These are phyloP conservation scores for Pangasianodon hypophthalmus DNA, from an alignment of 2,113 vertebrate species.

Conservation along the genomic window DNA sequence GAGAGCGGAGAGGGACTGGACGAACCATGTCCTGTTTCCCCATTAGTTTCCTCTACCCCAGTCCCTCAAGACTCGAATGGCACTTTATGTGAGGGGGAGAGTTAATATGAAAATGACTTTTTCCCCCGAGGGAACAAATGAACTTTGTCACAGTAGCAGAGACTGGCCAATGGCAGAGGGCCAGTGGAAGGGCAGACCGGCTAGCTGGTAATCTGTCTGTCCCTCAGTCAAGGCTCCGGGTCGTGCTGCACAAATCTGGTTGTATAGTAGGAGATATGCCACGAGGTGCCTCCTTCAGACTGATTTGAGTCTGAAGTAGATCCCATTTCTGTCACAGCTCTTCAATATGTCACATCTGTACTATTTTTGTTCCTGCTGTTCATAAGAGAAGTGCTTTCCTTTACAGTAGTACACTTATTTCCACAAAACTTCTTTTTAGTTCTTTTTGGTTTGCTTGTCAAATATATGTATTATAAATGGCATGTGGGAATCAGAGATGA, in stretches of 20 bases:
- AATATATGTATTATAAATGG: background rate
- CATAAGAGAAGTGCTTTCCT: constrained; percentile 34
- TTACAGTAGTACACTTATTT: constrained; percentile 29
- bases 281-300: constrained; percentile 52
- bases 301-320: constrained; percentile 52
- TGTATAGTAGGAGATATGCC: constrained; percentile 45
- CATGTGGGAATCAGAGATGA: constrained; percentile 53
- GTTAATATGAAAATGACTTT: constrained; percentile 51
- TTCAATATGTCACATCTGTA: constrained; percentile 45
- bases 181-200: constrained; percentile 37
- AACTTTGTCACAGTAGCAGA: constrained; percentile 48
- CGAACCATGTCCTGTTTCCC: constrained; percentile 42
- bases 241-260: constrained; percentile 7
- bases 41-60: constrained; percentile 38
- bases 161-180: constrained; percentile 45
- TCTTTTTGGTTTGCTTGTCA: constrained; percentile 57
- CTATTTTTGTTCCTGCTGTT: constrained; percentile 54
- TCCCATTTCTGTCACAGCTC: constrained; percentile 60
- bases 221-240: background rate
- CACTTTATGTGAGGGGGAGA: constrained; percentile 77
- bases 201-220: constrained; percentile 35
- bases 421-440: constrained; percentile 43
- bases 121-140: constrained; percentile 46
- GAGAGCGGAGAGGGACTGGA: constrained; percentile 74
- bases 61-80: constrained; percentile 67